Evolutionary conservation across 92 coral and sea anemone species (phyloP).

Genomic region (Porites rus): DNA sequence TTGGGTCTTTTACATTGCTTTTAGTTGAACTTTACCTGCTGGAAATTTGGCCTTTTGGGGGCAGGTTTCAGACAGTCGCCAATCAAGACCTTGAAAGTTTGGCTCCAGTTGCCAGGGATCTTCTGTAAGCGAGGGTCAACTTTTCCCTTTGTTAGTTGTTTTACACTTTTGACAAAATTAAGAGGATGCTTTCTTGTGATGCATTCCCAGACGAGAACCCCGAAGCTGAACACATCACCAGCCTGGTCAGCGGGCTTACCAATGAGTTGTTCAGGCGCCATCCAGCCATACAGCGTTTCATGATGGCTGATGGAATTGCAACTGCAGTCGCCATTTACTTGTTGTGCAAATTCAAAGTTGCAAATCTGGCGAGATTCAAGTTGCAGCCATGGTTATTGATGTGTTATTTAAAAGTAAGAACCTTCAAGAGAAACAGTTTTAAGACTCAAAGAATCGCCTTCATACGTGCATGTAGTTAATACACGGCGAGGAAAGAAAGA

Average conservation of each 20-base stretch:
- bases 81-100: slow-evolving; percentile 72
- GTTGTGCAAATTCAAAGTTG: slow-evolving; percentile 88
- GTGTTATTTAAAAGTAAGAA: too few relatives aligned
- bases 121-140: slow-evolving; percentile 76
- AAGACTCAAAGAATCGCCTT: too few relatives aligned
- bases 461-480: too few relatives aligned
- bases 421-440: too few relatives aligned
- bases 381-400: too few relatives aligned
- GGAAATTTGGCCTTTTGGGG: slow-evolving; percentile 78
- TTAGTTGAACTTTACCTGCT: slow-evolving; percentile 62
- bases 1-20: too few relatives aligned
- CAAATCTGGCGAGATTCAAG: slow-evolving; percentile 69
- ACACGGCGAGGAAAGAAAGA: too few relatives aligned
- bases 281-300: slow-evolving; percentile 76
- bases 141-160: slow-evolving; percentile 39
- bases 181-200: slow-evolving; percentile 77
- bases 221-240: slow-evolving; percentile 90
- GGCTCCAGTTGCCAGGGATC: slow-evolving; percentile 80
- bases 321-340: slow-evolving; percentile 53
- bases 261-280: slow-evolving; percentile 96
- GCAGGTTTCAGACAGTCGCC: slow-evolving; percentile 79
- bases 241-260: slow-evolving; percentile 87
- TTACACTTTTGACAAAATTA: slow-evolving; percentile 51
- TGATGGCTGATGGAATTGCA: slow-evolving; percentile 83
- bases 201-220: slow-evolving; percentile 88